Percentiles rank a stretch among this genome's conserved stretches.
Evolutionary conservation across 2,888 invertebrate species (phyloP).

Genomic region (Metellina segmentata): DNA sequence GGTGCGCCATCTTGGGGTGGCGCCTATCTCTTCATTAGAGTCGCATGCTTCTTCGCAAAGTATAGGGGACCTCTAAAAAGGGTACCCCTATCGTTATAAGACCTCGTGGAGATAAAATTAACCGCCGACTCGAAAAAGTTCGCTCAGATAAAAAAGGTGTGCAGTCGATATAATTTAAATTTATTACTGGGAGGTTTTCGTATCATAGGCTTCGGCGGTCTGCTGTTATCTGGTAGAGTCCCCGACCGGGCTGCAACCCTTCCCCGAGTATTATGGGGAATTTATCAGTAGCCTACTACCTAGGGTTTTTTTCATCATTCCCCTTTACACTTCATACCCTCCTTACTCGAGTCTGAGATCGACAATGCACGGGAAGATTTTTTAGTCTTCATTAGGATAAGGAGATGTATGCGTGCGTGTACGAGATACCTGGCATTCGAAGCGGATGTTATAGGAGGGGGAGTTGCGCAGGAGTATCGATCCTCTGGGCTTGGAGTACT

Average conservation of each 20-base stretch:
- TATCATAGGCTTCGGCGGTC: conserved; percentile 66
- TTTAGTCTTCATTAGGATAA: conserved; percentile 50
- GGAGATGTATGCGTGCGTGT: conserved; percentile 14
- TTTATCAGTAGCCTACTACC: conserved; percentile 57
- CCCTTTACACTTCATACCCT: conserved; percentile 25
- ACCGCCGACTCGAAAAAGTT: conserved; percentile 56
- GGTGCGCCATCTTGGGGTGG: conserved; percentile 58
- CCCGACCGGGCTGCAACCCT: conserved; percentile 43
- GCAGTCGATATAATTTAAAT: conserved; percentile 75
- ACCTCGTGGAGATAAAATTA: conserved; percentile 75
- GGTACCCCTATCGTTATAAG: conserved; percentile 67
- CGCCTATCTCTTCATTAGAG: conserved; percentile 75
- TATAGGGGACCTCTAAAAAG: conserved; percentile 67
- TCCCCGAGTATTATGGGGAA: conserved; percentile 57
- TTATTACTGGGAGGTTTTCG: conserved; percentile 74
- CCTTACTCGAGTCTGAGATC: conserved; percentile 22
- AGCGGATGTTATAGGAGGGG: conserved; percentile 2
- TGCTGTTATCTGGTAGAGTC: conserved; percentile 64
- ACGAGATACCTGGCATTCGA: conserved; percentile 1
- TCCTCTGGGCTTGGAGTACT: no score
- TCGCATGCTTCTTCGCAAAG: conserved; percentile 59
- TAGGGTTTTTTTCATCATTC: conserved; percentile 30
- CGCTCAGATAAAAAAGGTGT: conserved; percentile 65
- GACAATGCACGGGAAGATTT: conserved; percentile 19
- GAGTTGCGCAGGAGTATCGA: neutral